Conservation (phyloP, 2,113 vertebrate species). For the Corvus cornix region DNA sequence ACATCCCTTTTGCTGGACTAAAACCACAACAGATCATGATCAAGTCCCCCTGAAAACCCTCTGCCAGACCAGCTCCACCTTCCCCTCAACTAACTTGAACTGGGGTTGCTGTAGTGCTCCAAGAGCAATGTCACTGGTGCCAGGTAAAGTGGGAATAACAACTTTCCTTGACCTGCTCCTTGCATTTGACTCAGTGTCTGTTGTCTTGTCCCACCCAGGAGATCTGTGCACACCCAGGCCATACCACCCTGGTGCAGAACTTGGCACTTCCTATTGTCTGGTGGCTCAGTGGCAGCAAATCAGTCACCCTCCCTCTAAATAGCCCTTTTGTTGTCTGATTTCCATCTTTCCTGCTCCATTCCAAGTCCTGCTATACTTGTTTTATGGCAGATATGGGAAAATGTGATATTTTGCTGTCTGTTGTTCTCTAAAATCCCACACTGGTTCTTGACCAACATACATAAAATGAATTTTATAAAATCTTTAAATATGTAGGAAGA, state of each 20-base stretch:
- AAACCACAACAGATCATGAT: background rate
- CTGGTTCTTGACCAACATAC: background rate
- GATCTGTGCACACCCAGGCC: background rate
- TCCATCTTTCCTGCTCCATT: background rate
- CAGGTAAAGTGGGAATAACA: background rate
- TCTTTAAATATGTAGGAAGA: background rate
- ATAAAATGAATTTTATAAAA: background rate
- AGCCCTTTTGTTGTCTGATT: background rate
- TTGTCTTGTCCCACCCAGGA: background rate
- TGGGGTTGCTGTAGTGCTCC: background rate
- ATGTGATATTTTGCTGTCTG: background rate
- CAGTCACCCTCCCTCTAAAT: background rate
- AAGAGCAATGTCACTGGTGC: background rate
- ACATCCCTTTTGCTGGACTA: background rate
- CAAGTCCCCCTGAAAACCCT: background rate
- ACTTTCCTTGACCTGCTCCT: background rate
- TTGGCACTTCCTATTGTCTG: background rate
- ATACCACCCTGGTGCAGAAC: background rate
- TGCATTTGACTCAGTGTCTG: background rate
- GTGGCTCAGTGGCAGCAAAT: background rate
- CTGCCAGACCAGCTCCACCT: background rate
- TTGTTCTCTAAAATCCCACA: background rate
- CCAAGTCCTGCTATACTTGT: background rate
- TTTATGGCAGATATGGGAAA: background rate
- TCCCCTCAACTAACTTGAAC: background rate